Percentiles rank a stretch among this genome's conserved stretches.
phyloP scores from a whole-genome alignment of 2,888 invertebrate species.

The Oeneis ivallda region DNA sequence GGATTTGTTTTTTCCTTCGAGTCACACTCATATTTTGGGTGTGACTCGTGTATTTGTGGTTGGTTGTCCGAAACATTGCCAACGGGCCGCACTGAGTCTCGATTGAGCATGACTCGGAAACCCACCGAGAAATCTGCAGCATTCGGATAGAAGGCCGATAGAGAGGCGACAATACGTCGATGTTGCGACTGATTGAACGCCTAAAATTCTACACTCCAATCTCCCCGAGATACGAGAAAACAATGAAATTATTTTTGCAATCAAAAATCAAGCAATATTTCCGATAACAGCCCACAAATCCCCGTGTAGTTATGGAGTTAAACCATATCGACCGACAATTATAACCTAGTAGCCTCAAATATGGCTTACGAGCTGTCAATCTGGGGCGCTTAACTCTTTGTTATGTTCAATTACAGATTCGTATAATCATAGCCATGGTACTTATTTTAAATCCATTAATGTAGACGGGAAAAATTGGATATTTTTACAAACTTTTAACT shows the following conservation, averaged over 20 bases:
- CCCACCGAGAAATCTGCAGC: too few species aligned
- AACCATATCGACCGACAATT: constrained; percentile 8
- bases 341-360: constrained; percentile 4
- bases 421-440: neutral
- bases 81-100: too few species aligned
- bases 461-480: too few species aligned
- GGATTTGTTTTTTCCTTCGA: too few species aligned
- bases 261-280: neutral
- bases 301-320: neutral
- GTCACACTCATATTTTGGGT: too few species aligned
- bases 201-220: neutral
- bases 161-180: too few species aligned
- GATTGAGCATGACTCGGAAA: too few species aligned
- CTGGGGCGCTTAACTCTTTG: neutral
- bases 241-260: neutral
- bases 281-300: neutral
- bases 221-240: neutral
- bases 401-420: constrained; percentile 2
- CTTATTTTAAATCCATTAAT: constrained; percentile 1
- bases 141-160: too few species aligned
- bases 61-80: too few species aligned
- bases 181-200: too few species aligned
- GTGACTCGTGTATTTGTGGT: too few species aligned
- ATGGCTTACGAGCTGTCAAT: constrained; percentile 13
- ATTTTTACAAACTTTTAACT: too few species aligned